Evolutionary conservation across 2,888 invertebrate genomes (phyloP).

Genomic region (Muschampia plurimacula): DNA sequence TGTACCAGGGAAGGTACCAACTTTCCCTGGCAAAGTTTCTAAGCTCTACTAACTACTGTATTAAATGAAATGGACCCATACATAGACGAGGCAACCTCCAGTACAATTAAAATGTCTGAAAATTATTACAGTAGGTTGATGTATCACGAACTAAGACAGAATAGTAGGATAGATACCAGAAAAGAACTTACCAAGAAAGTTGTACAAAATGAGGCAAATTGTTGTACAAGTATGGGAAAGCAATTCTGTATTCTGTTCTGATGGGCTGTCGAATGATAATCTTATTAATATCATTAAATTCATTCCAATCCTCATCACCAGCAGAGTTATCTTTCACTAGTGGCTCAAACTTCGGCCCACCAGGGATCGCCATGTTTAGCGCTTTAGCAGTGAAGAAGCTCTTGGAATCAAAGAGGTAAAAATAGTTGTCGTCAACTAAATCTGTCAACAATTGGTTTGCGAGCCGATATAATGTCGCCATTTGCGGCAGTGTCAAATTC

Average conservation of each 20-base stretch:
- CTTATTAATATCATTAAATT: conserved; percentile 99
- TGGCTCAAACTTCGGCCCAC: conserved; percentile 99
- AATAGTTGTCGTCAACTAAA: conserved; percentile 99
- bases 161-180: neutral
- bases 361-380: conserved; percentile 99
- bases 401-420: conserved; percentile 99
- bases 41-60: too few species aligned
- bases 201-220: conserved; percentile 99
- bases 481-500: conserved; percentile 97
- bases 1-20: too few species aligned
- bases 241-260: conserved; percentile 99
- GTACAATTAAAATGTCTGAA: too few species aligned
- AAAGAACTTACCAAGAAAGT: conserved; percentile 94
- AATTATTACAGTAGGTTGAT: too few species aligned
- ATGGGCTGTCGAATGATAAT: conserved; percentile 99
- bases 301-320: conserved; percentile 99
- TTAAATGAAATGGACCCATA: too few species aligned
- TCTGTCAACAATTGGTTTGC: conserved; percentile 99
- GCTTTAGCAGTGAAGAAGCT: conserved; percentile 99
- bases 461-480: conserved; percentile 98
- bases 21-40: too few species aligned
- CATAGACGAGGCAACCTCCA: too few species aligned
- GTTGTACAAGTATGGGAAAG: conserved; percentile 99
- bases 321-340: conserved; percentile 98
- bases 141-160: neutral